Base-by-base conservation (phyloP, 2,797 vertebrate species). In the Danio albolineatus region DNA sequence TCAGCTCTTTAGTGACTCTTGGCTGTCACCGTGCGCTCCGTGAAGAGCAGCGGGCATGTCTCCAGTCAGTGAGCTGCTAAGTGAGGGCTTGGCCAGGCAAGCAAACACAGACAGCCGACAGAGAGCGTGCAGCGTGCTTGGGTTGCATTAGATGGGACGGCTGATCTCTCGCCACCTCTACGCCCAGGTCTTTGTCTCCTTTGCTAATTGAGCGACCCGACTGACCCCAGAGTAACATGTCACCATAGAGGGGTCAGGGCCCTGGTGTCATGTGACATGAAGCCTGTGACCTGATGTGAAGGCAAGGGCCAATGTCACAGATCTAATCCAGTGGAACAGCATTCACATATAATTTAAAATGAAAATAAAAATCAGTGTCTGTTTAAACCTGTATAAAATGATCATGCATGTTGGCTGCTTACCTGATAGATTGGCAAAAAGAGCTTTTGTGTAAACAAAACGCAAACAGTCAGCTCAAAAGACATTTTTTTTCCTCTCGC, bases 141-240 rank as follows among this genome's bases (percentile, higher is more conserved):
- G 73, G 78, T 86, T 76, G 62, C 85, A 83, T 77, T 71, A 82
- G 85, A 86, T 86, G 88, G 82, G 88, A 86, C 78, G 85, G 82
- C 84, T 88, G 76, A 86, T 86, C 86, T 84, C 84, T 83, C 44
- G 56, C 77, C 82, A 70, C 66, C 78, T 85, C 86, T 88, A 89
- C 84, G 86, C 87, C 89, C 80, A 76, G 88, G 81, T 87, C 88
- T 91, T 93, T 92, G 91, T 93, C 91, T 89, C 84, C 71, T 86
- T 85, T 85, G 87, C 89, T 92, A 91, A 91, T 90, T 92, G 90
- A 91, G 87, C 87, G 88, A 91, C 90, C 88, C 43, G 79, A 82
- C 10, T 89, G 91, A 93, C 91, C 92, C 85, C 81, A 82, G 78
- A 78, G 82, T 90, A 89, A 89, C 88, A 86, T 75, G 82, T 89